Evolutionary conservation across 1,140 invertebrate genomes (phyloP).

Genomic region (Globodera rostochiensis): DNA sequence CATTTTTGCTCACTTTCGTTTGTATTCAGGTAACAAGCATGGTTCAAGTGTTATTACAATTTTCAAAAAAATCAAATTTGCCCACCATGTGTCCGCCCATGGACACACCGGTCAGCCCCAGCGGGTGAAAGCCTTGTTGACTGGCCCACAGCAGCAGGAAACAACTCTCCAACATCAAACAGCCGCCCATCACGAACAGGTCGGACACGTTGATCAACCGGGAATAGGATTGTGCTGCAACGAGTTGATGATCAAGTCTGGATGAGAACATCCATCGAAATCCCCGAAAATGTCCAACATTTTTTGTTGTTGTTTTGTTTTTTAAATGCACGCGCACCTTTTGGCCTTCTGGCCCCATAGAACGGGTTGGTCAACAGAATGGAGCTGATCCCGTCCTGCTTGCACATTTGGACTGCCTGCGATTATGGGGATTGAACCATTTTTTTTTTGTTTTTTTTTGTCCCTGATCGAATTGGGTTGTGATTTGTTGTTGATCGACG

Average conservation of each 20-base stretch:
- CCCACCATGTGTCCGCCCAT: conserved; percentile 99
- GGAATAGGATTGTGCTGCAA: conserved; percentile 75
- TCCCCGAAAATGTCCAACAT: too few species aligned
- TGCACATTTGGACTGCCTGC: conserved; percentile 69
- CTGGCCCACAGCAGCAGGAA: conserved; percentile 92
- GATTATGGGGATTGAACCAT: too few species aligned
- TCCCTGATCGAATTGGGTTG: too few species aligned
- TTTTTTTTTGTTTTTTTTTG: too few species aligned
- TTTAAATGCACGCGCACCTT: conserved; percentile 73
- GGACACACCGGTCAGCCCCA: conserved; percentile 81
- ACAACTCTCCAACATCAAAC: conserved; percentile 87
- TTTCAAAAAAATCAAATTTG: conserved; percentile 62
- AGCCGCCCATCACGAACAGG: conserved; percentile 98
- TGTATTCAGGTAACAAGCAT: too few species aligned
- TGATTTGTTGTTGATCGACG: too few species aligned
- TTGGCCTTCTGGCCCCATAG: conserved; percentile 86
- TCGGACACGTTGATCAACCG: conserved; percentile 92
- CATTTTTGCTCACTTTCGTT: too few species aligned
- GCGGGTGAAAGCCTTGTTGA: conserved; percentile 79
- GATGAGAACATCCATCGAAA: too few species aligned
- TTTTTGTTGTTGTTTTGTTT: too few species aligned
- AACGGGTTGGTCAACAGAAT: conserved; percentile 96
- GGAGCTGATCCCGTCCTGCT: conserved; percentile 81
- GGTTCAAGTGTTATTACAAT: too few species aligned
- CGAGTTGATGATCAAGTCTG: too few species aligned